A percentile compares a stretch with the other conserved stretches of the same genome.
Evolutionary conservation across 2,888 invertebrate species (phyloP).

Genomic region (Stenurella melanura): DNA sequence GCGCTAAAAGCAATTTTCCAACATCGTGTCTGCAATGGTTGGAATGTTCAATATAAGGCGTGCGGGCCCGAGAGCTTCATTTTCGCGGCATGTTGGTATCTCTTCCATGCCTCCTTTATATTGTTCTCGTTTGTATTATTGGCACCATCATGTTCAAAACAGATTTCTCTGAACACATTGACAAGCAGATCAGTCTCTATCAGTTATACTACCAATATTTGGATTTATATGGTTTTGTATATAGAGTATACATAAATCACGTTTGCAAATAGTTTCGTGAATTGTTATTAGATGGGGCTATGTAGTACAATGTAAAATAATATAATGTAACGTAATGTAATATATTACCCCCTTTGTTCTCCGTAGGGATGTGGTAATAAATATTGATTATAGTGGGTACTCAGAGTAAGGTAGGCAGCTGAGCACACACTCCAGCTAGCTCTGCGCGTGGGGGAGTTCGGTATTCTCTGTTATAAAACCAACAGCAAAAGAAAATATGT

Average conservation of each 20-base stretch:
- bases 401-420: no score
- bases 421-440: no score
- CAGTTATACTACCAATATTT: conserved; percentile 13
- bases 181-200: conserved; percentile 21
- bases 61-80: conserved; percentile 29
- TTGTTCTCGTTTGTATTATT: conserved; percentile 41
- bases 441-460: no score
- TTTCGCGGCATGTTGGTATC: conserved; percentile 42
- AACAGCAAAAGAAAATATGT: no score
- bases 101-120: conserved; percentile 25
- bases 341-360: no score
- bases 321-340: no score
- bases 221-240: background rate
- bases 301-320: background rate
- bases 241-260: background rate
- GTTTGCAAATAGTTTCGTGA: background rate
- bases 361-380: no score
- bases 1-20: conserved; percentile 38
- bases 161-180: conserved; percentile 28
- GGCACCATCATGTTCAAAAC: conserved; percentile 38
- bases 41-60: conserved; percentile 49
- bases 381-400: no score
- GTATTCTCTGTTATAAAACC: no score
- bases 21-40: conserved; percentile 38
- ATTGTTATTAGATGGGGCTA: background rate